phyloP scores from a whole-genome alignment of 2,113 vertebrate genomes.

The Mionectes macconnelli region DNA sequence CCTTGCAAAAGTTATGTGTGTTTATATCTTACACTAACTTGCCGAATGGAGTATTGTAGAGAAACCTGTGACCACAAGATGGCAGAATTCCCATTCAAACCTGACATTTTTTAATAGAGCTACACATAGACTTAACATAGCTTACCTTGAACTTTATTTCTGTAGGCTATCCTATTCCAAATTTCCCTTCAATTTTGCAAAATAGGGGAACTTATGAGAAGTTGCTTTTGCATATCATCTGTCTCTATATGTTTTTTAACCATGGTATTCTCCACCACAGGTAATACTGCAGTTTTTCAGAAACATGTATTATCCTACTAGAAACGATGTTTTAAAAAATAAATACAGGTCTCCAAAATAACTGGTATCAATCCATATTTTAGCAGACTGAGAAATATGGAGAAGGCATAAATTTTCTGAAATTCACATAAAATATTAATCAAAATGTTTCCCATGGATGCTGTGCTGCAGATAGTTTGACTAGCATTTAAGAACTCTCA shows the following conservation, averaged over 20 bases:
- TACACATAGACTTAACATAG: background rate
- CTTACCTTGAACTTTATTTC: background rate
- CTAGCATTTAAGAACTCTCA: background rate
- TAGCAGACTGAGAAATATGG: background rate
- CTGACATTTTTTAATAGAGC: background rate
- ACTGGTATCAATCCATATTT: background rate
- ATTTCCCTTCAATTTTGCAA: constrained; percentile 18
- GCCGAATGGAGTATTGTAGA: background rate
- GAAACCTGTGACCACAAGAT: constrained; percentile 57
- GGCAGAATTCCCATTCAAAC: constrained; percentile 75
- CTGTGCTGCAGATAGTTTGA: background rate
- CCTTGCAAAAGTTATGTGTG: background rate
- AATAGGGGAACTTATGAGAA: background rate
- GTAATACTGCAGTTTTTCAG: background rate
- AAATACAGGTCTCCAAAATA: background rate
- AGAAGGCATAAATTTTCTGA: background rate
- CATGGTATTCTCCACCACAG: background rate
- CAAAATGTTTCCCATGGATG: background rate
- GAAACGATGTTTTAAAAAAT: background rate
- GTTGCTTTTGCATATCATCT: rapidly evolving
- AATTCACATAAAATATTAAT: background rate
- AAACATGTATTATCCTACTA: background rate
- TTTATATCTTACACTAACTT: background rate
- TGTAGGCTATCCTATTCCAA: background rate
- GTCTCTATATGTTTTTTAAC: background rate